Percentiles rank a stretch among this genome's conserved stretches.
These are phyloP conservation scores for Lamprologus lemairii DNA, from an alignment of 2,113 vertebrate species.

Conservation along the genomic window DNA sequence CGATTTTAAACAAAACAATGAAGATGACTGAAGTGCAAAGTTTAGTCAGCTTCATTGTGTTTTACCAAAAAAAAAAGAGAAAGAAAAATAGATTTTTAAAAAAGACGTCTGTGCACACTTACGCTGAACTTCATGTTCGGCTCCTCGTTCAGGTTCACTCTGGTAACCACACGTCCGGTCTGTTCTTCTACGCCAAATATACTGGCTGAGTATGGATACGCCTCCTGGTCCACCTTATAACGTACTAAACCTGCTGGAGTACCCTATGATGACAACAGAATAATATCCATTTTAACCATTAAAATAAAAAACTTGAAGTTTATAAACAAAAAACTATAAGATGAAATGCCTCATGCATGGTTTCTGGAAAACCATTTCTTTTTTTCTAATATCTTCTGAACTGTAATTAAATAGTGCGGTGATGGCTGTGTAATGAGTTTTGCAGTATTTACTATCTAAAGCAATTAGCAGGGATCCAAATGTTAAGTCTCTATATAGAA, in stretches of 20 bases:
- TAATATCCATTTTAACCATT: neutral
- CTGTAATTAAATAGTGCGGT: neutral
- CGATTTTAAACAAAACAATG: neutral
- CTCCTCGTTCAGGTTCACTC: constrained; percentile 94
- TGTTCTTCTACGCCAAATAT: constrained; percentile 88
- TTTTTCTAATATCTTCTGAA: neutral
- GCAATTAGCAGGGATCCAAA: neutral
- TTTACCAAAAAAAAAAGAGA: neutral
- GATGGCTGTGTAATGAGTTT: neutral
- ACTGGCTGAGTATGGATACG: constrained; percentile 84
- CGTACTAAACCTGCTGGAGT: constrained; percentile 81
- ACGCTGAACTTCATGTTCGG: constrained; percentile 91
- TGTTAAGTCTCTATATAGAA: neutral
- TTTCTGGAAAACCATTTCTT: neutral
- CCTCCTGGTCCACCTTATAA: constrained; percentile 81
- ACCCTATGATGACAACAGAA: constrained; percentile 64
- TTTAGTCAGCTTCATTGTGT: neutral
- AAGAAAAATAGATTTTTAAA: neutral
- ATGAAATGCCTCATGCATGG: neutral
- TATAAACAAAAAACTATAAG: neutral
- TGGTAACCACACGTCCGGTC: constrained; percentile 83
- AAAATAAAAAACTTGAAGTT: neutral
- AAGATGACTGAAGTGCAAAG: neutral
- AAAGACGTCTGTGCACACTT: constrained; percentile 21
- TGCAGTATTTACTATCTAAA: neutral